These are phyloP conservation scores for Eledona agricola DNA, from an alignment of 2,888 invertebrate genomes.

Conservation along the genomic window DNA sequence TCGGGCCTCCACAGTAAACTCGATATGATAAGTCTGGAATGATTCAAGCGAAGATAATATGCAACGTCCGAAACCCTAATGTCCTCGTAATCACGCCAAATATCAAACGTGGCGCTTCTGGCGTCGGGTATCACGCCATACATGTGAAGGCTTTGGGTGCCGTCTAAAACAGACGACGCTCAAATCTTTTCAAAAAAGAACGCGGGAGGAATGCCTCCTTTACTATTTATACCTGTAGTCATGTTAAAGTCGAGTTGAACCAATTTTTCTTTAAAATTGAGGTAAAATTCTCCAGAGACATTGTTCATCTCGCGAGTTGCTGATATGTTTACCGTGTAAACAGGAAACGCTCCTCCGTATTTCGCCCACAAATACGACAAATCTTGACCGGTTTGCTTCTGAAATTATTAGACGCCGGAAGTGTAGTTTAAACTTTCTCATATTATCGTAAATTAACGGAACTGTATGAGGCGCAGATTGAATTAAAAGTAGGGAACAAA, in stretches of 20 bases:
- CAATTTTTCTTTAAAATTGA: slow-evolving; percentile 68
- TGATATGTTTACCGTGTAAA: slow-evolving; percentile 68
- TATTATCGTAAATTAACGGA: slow-evolving; percentile 1
- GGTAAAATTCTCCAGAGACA: slow-evolving; percentile 68
- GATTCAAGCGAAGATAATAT: slow-evolving; percentile 83
- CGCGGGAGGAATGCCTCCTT: slow-evolving; percentile 32
- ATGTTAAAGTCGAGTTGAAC: slow-evolving; percentile 74
- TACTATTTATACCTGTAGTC: slow-evolving; percentile 66
- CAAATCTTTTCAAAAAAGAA: slow-evolving; percentile 15
- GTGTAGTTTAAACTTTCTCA: not conserved
- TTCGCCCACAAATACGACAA: slow-evolving; percentile 66
- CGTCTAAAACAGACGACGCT: slow-evolving; percentile 63
- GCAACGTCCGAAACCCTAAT: slow-evolving; percentile 79
- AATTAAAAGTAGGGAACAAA: no score
- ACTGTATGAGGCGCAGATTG: not conserved
- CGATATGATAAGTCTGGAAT: slow-evolving; percentile 82
- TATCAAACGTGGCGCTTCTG: slow-evolving; percentile 76
- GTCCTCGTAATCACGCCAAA: slow-evolving; percentile 86
- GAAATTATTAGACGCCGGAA: slow-evolving; percentile 23
- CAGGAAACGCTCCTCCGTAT: slow-evolving; percentile 64
- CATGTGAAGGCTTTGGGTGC: slow-evolving; percentile 73
- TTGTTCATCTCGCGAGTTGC: slow-evolving; percentile 68
- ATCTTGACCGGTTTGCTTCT: slow-evolving; percentile 57
- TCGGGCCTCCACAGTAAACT: slow-evolving; percentile 83
- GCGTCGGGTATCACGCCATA: slow-evolving; percentile 81